Evolutionary conservation across 2,113 vertebrate genomes (phyloP).

Genomic region (Engystomops pustulosus): DNA sequence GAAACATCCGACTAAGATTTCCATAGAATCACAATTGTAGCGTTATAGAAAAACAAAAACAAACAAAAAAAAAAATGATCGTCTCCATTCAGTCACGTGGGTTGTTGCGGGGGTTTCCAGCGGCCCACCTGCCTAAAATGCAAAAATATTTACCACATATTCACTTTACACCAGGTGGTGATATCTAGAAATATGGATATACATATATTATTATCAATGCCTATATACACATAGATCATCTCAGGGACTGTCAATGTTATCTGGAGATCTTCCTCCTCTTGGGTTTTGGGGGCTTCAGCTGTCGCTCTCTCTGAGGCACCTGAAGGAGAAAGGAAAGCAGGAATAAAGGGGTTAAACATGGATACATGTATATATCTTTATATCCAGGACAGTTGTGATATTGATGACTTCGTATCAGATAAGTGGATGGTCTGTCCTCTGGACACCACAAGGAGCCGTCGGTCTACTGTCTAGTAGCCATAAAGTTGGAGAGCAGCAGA

Average conservation of each 20-base stretch:
- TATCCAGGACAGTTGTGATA: too few species aligned
- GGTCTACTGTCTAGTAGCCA: too few species aligned
- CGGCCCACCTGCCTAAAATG: conserved; percentile 76
- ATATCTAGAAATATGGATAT: conserved; percentile 71
- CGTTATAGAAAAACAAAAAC: conserved; percentile 96
- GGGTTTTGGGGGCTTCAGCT: conserved; percentile 94
- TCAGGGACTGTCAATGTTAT: conserved; percentile 94
- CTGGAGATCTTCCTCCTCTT: conserved; percentile 99
- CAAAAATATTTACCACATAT: conserved; percentile 75
- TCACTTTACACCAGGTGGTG: conserved; percentile 78
- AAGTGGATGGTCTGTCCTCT: too few species aligned
- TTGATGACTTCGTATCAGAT: too few species aligned
- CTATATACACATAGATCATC: conserved; percentile 69
- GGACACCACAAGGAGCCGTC: too few species aligned
- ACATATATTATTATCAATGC: conserved; percentile 67
- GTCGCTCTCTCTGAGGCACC: conserved; percentile 92
- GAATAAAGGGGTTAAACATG: neutral
- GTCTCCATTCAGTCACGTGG: conserved; percentile 75
- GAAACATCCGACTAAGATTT: conserved; percentile 99
- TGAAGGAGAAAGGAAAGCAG: conserved; percentile 71
- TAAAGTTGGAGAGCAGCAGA: too few species aligned
- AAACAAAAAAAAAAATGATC: conserved; percentile 84
- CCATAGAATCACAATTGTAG: conserved; percentile 90
- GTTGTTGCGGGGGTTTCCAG: conserved; percentile 74
- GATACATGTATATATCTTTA: neutral